Evolutionary conservation across 2,797 vertebrate genomes (phyloP), one percentile per base, ranked within the genome.

Genomic region (Sebastes itinus): DNA sequence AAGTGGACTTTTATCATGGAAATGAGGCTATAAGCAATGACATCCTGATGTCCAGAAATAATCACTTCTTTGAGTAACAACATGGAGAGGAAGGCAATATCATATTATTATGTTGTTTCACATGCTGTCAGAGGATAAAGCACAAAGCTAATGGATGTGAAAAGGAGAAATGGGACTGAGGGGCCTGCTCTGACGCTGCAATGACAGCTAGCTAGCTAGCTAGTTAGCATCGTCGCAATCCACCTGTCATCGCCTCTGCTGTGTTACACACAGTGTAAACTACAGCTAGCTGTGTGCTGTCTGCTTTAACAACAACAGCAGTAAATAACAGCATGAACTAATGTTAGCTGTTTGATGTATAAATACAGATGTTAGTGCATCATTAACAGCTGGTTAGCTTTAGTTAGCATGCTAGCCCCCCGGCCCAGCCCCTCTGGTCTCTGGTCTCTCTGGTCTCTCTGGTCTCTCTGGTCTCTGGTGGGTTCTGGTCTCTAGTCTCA

Each of bases 131-230:
- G 14, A 42, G 7, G 16, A 23, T 16, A 25, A 23, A 52, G 54
- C 2, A 28, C 5, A 12, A 54, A 65, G 38, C 13, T 16, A 55
- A 69, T 71, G 16, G 6, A 14, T 33, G n/a, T 71, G 63, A 73
- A 77, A 62, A 60, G 23, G 35, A 80, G 66, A 79, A 87, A 81
- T 13, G 52, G 33, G 38, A 55, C 67, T 55, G 64, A 5, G 63
- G 65, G 90, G 90, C 89, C 91, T 89, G 87, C 28, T 52, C 87
- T 89, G 90, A 92, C 90, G 89, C 81, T 88, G 89, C 92, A 90
- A 87, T 92, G 90, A 94, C 92, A 91, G 87, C 87, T 86, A n/a
- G 76, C 82, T 83, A 78, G 56, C 35, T 1, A 6, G 35, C 35
- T 38, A 38, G 72, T 38, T 89, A 90, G 87, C 90, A 23, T 82